Evolutionary conservation across 2,888 invertebrate genomes (phyloP), one percentile per base, ranked within the genome.

Genomic region (Netelia inedita): DNA sequence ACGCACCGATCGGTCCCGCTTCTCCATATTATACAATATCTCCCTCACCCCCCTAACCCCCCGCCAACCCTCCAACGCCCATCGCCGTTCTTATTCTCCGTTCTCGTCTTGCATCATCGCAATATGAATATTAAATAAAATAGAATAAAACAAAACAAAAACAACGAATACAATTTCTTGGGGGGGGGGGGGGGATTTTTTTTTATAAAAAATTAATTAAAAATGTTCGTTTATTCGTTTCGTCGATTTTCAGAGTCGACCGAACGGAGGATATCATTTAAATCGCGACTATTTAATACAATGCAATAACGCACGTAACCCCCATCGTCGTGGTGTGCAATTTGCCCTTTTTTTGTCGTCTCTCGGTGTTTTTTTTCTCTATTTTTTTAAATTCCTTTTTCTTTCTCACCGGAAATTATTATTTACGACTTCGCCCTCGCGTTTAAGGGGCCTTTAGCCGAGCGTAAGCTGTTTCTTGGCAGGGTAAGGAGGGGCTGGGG

Each of bases 1-100:
- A 71, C 81, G 81, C 28, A 69, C 74, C 85, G 85, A 81, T 85
- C 85, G 63, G 85, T 82, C 65, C 72, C 85, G 85, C 82, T 79
- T 74, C 74, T 21, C 63, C 63, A 66, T 80, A 61, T n/a, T 73
- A 72, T 50, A 73, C 50, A 74, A 79, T 28, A 74, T 72, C 50
- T 65, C 53, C 59, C 16, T 53, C 63, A n/a, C n/a, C n/a, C n/a
- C n/a, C n/a, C n/a, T n/a, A n/a, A n/a, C n/a, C n/a, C n/a, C n/a
- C n/a, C n/a, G n/a, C n/a, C n/a, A n/a, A n/a, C n/a, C n/a, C n/a
- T 10, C 73, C 43, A 65, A 85, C 81, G 85, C 76, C 79, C 41
- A 5, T 14, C 16, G 74, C 57, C 65, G 43, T 59, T 85, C 84
- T 79, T 10, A 81, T 82, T 85, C 76, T 85, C 74, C 75, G 75